Evolutionary conservation across 2,113 vertebrate genomes (phyloP).

Genomic region (Aptenodytes patagonicus): DNA sequence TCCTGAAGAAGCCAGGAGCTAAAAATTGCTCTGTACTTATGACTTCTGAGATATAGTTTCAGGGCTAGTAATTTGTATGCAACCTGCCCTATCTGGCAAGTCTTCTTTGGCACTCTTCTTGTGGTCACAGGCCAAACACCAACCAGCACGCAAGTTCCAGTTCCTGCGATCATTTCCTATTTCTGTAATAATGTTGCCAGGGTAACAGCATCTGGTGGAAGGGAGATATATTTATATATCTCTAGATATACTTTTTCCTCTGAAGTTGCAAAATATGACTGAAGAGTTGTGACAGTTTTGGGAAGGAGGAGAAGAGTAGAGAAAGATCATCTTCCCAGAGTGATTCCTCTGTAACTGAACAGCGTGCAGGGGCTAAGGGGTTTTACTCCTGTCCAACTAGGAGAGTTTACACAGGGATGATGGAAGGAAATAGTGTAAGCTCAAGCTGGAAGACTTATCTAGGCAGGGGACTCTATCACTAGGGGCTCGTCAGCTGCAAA

Average conservation of each 20-base stretch:
- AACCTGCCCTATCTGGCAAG: not conserved
- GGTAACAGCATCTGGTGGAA: not conserved
- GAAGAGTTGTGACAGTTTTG: not conserved
- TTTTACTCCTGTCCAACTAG: not conserved
- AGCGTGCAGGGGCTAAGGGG: not conserved
- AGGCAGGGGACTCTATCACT: not conserved
- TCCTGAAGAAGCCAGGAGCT: not conserved
- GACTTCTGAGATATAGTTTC: not conserved
- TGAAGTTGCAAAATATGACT: not conserved
- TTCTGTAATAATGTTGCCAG: not conserved
- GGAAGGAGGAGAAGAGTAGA: not conserved
- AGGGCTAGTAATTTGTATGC: not conserved
- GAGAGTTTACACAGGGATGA: not conserved
- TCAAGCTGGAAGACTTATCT: not conserved
- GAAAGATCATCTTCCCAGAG: not conserved
- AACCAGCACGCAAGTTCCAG: not conserved
- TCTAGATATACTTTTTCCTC: not conserved
- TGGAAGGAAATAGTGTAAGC: not conserved
- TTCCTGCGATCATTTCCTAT: not conserved
- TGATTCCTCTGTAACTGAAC: not conserved
- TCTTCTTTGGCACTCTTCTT: not conserved
- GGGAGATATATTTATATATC: not conserved
- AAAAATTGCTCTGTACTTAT: not conserved
- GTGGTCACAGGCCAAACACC: not conserved
- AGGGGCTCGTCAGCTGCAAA: not conserved